A percentile compares a stretch with the other conserved stretches of the same genome.
Evolutionary conservation across 2,113 vertebrate species (phyloP).

Genomic region (Protobothrops mucrosquamatus): DNA sequence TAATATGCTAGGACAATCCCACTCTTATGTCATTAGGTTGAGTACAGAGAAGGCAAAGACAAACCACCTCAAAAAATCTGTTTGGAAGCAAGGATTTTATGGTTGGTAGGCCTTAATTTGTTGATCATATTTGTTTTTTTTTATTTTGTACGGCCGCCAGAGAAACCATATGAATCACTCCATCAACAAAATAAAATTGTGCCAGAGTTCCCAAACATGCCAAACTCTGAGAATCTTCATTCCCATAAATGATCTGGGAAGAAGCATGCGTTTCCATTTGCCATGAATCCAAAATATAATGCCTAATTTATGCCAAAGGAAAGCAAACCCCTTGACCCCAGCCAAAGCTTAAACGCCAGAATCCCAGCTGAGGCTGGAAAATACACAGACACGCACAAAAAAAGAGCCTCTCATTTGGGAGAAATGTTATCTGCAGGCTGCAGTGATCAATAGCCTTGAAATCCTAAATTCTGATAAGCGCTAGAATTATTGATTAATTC

Average conservation of each 20-base stretch:
- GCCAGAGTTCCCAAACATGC: background rate
- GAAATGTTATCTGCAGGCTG: background rate
- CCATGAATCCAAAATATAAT: background rate
- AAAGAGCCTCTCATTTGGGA: background rate
- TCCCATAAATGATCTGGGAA: background rate
- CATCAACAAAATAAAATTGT: background rate
- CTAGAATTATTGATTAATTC: constrained; percentile 7
- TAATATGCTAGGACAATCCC: background rate
- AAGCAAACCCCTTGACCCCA: background rate
- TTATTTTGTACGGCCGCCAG: background rate
- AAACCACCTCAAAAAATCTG: background rate
- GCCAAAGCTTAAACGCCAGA: background rate
- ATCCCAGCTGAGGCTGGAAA: background rate
- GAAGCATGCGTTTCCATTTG: background rate
- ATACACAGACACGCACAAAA: background rate
- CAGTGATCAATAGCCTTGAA: constrained; percentile 26
- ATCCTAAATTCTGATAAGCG: constrained; percentile 17
- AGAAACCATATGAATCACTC: background rate
- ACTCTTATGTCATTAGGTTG: background rate
- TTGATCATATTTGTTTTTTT: background rate
- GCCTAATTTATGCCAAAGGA: background rate
- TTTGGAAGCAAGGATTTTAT: background rate
- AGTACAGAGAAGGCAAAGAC: background rate
- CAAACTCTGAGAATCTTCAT: too few relatives aligned
- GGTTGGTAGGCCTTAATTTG: background rate